These are phyloP conservation scores for Andrena cerasifolii DNA, from an alignment of 1,140 invertebrate species.

Conservation along the genomic window DNA sequence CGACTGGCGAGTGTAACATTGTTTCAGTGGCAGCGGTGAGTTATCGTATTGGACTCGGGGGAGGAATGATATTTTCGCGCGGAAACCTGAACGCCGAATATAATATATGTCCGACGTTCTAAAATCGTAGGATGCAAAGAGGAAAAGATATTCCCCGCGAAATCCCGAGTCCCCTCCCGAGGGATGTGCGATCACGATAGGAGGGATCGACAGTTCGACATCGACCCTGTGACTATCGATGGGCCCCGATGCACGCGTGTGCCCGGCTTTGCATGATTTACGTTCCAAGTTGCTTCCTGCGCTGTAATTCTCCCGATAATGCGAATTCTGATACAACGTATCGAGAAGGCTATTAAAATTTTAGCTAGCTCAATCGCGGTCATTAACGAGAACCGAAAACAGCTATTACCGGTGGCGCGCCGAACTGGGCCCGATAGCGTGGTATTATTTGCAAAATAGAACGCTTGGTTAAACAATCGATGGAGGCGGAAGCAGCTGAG, in stretches of 20 bases:
- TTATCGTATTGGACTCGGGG: constrained; percentile 67
- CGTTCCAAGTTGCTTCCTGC: background rate
- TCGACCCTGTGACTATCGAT: constrained; percentile 10
- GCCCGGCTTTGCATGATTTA: constrained; percentile 26
- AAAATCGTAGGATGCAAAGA: constrained; percentile 57
- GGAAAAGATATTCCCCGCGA: constrained; percentile 37
- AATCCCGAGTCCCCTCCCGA: constrained; percentile 48
- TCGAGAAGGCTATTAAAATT: too few relatives aligned
- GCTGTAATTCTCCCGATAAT: background rate
- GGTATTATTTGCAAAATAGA: too few relatives aligned
- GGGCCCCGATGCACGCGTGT: background rate
- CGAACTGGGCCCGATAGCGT: too few relatives aligned
- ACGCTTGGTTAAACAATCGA: too few relatives aligned
- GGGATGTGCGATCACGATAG: constrained; percentile 51
- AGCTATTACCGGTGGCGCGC: too few relatives aligned
- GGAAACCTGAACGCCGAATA: constrained; percentile 66
- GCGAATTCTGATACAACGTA: background rate
- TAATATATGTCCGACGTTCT: constrained; percentile 59
- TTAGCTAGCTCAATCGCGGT: too few relatives aligned
- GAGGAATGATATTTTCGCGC: constrained; percentile 63
- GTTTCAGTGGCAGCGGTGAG: constrained; percentile 46
- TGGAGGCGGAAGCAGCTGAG: too few relatives aligned
- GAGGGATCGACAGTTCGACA: constrained; percentile 46
- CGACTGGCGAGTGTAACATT: constrained; percentile 25
- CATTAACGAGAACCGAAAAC: too few relatives aligned